Evolutionary conservation across 1,140 invertebrate species (phyloP), one percentile per base, ranked within the genome.

Genomic region (Camponotus floridanus): DNA sequence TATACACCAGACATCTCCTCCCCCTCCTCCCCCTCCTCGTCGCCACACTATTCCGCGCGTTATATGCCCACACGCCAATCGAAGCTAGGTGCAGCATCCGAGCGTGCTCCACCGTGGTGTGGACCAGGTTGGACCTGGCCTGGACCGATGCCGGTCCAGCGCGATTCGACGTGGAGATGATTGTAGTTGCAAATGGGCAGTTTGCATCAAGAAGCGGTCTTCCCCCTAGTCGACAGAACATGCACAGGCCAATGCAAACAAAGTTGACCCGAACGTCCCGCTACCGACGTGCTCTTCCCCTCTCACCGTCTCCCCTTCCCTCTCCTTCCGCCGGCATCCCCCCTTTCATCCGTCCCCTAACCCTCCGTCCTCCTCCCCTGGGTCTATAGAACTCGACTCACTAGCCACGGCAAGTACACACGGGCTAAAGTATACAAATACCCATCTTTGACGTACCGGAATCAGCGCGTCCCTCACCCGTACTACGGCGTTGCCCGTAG

Each of bases 121-220:
- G 0, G 8, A 89, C 85, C 84, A 42, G 76, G 51, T 65, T 65
- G 62, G 13, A 79, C 65, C 86, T 68, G 76, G 86, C 70, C 84
- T 90, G 86, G 80, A n/a, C 83, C 87, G 76, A 88, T 87, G 89
- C 26, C 1, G 26, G 26, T 26, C 0, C 26, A 26, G 26, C 88
- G 89, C 86, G 91, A 92, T 91, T 91, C 92, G 91, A 93, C 92
- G 92, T 90, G 90, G 91, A 93, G 92, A 94, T 94, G 94, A 94
- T 94, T 94, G 93, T 94, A 94, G 93, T 94, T 94, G 93, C 93
- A 94, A 94, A 95, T 94, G 94, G 94, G 92, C 93, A 94, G 94
- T 94, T 94, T 94, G 93, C 93, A 94, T 94, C 92, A 94, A 95
- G 94, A 94, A 94, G 91, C 92, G 91, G 90, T 83, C 76, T 76